Base-by-base conservation (phyloP, 2,113 vertebrate genomes). In the Serilophus lunatus region DNA sequence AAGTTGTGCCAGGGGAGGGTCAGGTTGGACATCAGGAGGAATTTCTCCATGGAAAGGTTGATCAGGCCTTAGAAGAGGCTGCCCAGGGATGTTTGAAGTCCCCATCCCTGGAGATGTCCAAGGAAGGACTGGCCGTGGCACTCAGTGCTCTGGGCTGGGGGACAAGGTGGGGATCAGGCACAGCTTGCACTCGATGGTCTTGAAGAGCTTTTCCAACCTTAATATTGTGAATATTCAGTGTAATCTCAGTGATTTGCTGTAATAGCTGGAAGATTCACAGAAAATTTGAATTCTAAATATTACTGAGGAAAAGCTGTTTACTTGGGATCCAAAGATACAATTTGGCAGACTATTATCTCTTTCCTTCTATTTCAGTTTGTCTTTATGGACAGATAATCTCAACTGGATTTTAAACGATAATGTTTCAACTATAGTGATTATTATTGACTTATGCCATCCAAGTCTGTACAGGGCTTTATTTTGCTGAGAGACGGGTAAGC, bases 191-290 rank as follows among this genome's bases (percentile, higher is more conserved):
- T 60, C 3, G 0, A 3, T 12, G 47, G n/a, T 0, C 61, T 82
- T 0, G 10, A 9, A 61, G n/a, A 9, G 19, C 1, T 69, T 69
- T 20, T 9, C 35, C 79, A 69, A 0, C 13, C 20, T 4, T 0
- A 22, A 0, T 10, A 13, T n/a, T 77, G 38, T 82, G n/a, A 90
- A 29, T 57, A 54, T 77, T 59, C 50, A 79, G 4, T 79, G 69
- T n/a, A 60, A 63, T 79, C 38, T 89, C 40, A 53, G 0, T 36
- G 71, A 50, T 3, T 63, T 82, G 20, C 31, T 50, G 14, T 40
- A 50, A 64, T 45, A 7, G 7, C 47, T 82, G 50, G 45, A 72
- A 89, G 15, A 89, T 22, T 59, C 83, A 82, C n/a, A 77, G 47
- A 54, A 96, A 81, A 81, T 54, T 2, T 51, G 31, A 86, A 11